Conservation (phyloP, 1,140 invertebrate species). For the Cotesia vestalis region DNA sequence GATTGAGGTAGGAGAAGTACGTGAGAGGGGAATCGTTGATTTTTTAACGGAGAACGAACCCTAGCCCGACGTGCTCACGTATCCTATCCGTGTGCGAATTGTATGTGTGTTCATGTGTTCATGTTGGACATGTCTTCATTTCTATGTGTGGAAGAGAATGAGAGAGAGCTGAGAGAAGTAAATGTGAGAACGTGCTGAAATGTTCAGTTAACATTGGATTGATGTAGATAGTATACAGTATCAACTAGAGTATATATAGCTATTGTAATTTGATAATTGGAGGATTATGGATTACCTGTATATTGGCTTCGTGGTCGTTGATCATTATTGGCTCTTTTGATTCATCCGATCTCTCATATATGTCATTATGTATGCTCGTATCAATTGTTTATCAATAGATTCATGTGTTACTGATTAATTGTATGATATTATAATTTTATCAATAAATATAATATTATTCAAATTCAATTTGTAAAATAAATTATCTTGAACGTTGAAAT, state of each 20-base stretch:
- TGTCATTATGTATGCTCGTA: not conserved
- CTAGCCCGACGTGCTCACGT: conserved; percentile 8
- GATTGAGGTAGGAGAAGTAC: conserved; percentile 13
- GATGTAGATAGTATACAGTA: conserved; percentile 9
- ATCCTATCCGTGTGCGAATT: not conserved
- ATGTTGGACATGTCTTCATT: not conserved
- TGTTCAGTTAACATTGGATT: conserved; percentile 16
- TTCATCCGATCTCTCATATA: conserved; percentile 25
- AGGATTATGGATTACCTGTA: conserved; percentile 53
- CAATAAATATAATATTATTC: too few relatives aligned
- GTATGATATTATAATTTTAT: too few relatives aligned
- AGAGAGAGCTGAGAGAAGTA: conserved; percentile 23
- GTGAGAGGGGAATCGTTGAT: conserved; percentile 44
- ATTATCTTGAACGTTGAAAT: too few relatives aligned
- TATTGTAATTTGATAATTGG: conserved; percentile 57
- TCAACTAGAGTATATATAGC: conserved; percentile 32
- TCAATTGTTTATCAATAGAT: conserved; percentile 10
- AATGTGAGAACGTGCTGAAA: conserved; percentile 17
- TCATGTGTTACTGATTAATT: not conserved
- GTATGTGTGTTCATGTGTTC: conserved; percentile 2
- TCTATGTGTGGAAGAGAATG: conserved; percentile 19
- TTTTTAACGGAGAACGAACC: conserved; percentile 41
- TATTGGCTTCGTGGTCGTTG: conserved; percentile 39
- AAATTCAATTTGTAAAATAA: too few relatives aligned
- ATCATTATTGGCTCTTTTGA: conserved; percentile 46